Percentiles rank a stretch among this genome's conserved stretches.
Conservation (phyloP, 1,140 invertebrate species). For the Pygmarrhopalites habei region DNA sequence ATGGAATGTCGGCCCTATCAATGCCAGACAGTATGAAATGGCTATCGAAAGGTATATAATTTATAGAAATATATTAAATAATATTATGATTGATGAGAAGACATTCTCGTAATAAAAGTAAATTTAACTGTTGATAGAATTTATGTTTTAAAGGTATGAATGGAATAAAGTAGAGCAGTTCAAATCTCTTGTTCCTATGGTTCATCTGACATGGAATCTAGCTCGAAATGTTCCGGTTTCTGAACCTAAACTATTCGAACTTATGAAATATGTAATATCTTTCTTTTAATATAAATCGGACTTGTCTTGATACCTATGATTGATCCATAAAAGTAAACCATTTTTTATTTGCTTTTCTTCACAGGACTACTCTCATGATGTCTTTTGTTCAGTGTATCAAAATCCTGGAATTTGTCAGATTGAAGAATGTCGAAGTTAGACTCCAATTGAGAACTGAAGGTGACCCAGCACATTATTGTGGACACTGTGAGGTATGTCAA, state of each 20-base stretch:
- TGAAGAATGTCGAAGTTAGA: conserved; percentile 76
- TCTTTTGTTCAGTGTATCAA: conserved; percentile 78
- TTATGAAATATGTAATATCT: conserved; percentile 61
- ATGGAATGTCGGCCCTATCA: conserved; percentile 98
- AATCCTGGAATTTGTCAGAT: conserved; percentile 78
- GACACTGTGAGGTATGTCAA: conserved; percentile 94
- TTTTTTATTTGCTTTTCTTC: conserved; percentile 38
- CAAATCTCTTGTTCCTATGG: conserved; percentile 98
- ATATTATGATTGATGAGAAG: no score
- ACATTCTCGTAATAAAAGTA: no score
- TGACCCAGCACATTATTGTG: conserved; percentile 96
- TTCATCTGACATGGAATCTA: conserved; percentile 96
- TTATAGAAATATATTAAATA: no score
- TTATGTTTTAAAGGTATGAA: conserved; percentile 68
- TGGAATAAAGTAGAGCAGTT: conserved; percentile 97
- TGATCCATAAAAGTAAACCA: no score
- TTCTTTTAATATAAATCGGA: no score
- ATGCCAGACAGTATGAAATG: conserved; percentile 85
- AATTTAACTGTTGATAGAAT: no score
- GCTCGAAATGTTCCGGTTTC: conserved; percentile 94
- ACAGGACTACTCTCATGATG: conserved; percentile 69
- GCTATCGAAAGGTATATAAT: conserved; percentile 62
- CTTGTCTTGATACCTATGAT: no score
- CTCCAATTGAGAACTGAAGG: conserved; percentile 90
- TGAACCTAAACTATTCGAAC: conserved; percentile 78